Base-by-base conservation (phyloP, 1,140 invertebrate species). In the Drosophila teissieri region DNA sequence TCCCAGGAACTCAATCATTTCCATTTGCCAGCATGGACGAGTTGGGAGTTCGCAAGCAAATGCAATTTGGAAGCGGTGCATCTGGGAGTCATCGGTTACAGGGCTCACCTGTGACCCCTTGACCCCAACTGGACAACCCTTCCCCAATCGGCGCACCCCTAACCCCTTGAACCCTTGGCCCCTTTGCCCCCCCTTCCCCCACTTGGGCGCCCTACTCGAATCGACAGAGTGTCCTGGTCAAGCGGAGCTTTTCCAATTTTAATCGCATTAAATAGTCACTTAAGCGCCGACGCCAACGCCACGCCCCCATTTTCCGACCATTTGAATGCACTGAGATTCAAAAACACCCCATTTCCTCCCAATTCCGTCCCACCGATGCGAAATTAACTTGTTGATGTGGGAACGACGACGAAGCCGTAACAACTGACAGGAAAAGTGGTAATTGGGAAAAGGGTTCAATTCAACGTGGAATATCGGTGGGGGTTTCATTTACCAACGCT, bases 381-480 rank as follows among this genome's bases (percentile, higher is more conserved):
- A 88, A 89, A 89, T 89, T 83, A 88, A 88, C 83, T 88, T 88
- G 83, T 88, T 88, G 83, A 88, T 89, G 61, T 80, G 80, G 63
- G 58, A 65, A 56, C 65, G 81, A 44, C 53, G 45, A 65, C 56
- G 56, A 53, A n/a, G 49, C 55, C 40, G 42, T 37, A 51, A 51
- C 48, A 51, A 51, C 48, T 51, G 48, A 34, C 48, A 17, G 48
- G 48, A 34, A 17, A 34, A 34, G 24, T 6, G 48, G 48, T 4
- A 51, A 31, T 11, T 6, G 24, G n/a, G n/a, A 34, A 19, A 44
- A 17, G 40, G 37, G 22, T 40, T 46, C 10, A 12, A 45, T 39
- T 39, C 37, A 1, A 22, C 34, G 7, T 8, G 39, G 24, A 27
- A 36, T 24, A 39, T 36, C 24, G 39, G 31, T n/a, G n/a, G 31